A percentile compares a stretch with the other conserved stretches of the same genome.
phyloP scores from a whole-genome alignment of 2,888 invertebrate species.

The Conchocele bisecta region DNA sequence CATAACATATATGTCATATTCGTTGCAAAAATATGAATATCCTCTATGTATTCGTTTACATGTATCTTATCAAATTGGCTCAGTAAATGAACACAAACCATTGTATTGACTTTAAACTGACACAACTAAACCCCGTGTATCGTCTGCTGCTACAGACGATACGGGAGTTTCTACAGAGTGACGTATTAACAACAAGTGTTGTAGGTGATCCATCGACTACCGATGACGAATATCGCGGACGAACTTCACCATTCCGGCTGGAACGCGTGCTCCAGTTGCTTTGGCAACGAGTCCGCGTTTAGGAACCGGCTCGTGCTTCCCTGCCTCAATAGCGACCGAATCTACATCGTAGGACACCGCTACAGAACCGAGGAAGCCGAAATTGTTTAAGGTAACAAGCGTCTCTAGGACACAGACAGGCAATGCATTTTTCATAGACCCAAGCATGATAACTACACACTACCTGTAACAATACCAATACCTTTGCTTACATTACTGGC shows the following conservation, averaged over 20 bases:
- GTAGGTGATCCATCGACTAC: conserved; percentile 93
- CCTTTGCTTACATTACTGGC: too few relatives aligned
- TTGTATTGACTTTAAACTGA: too few relatives aligned
- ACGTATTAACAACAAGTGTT: conserved; percentile 29
- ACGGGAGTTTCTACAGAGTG: too few relatives aligned
- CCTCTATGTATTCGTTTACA: too few relatives aligned
- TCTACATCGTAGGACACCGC: conserved; percentile 93
- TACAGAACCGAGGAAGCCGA: conserved; percentile 88
- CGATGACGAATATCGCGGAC: conserved; percentile 90
- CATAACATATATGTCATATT: too few relatives aligned
- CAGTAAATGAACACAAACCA: too few relatives aligned
- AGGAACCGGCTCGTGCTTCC: conserved; percentile 93
- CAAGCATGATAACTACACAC: too few relatives aligned
- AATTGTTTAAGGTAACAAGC: conserved; percentile 69
- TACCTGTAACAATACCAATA: too few relatives aligned
- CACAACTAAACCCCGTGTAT: too few relatives aligned
- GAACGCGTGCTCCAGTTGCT: conserved; percentile 98
- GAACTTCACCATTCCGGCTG: conserved; percentile 98
- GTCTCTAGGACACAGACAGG: background rate
- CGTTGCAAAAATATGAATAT: too few relatives aligned
- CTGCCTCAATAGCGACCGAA: conserved; percentile 90
- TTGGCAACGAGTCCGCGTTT: conserved; percentile 85
- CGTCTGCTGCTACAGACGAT: too few relatives aligned
- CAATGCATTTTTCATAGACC: background rate
- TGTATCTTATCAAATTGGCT: too few relatives aligned